Evolutionary conservation across 2,113 vertebrate genomes (phyloP).

Genomic region (Callaeas wilsoni): DNA sequence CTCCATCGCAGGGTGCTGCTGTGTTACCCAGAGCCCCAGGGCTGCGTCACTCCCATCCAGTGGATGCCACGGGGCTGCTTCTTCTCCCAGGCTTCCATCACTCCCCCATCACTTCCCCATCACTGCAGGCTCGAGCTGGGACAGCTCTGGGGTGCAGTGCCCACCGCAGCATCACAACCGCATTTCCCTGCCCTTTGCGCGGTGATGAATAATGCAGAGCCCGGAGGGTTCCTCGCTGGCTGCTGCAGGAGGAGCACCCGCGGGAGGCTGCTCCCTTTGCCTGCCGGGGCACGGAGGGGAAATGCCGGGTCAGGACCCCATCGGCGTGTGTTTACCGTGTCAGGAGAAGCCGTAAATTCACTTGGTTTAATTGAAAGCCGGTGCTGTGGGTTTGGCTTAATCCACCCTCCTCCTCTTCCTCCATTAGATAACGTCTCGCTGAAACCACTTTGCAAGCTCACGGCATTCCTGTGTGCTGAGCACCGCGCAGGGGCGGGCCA

Average conservation of each 20-base stretch:
- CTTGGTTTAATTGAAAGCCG: constrained; percentile 54
- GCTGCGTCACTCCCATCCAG: neutral
- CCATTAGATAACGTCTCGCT: constrained; percentile 71
- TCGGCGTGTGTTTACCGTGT: neutral
- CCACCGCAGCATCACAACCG: neutral
- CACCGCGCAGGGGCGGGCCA: neutral
- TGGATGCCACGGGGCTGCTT: neutral
- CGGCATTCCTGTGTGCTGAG: constrained; percentile 62
- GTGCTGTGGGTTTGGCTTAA: constrained; percentile 68
- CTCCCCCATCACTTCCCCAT: neutral
- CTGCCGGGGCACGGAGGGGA: neutral
- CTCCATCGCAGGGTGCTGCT: neutral
- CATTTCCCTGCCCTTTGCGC: neutral
- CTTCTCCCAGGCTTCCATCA: neutral
- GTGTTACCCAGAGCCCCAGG: fast-evolving
- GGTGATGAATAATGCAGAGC: neutral
- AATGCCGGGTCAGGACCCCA: neutral
- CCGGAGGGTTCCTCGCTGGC: neutral
- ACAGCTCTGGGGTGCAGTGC: fast-evolving
- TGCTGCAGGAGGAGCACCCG: fast-evolving
- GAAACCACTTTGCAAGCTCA: constrained; percentile 69
- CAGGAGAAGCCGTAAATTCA: constrained; percentile 34
- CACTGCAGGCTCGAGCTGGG: neutral
- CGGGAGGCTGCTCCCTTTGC: neutral
- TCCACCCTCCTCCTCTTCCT: constrained; percentile 42